These are phyloP conservation scores for Steinernema hermaphroditum DNA, from an alignment of 2,888 invertebrate species.

Conservation along the genomic window DNA sequence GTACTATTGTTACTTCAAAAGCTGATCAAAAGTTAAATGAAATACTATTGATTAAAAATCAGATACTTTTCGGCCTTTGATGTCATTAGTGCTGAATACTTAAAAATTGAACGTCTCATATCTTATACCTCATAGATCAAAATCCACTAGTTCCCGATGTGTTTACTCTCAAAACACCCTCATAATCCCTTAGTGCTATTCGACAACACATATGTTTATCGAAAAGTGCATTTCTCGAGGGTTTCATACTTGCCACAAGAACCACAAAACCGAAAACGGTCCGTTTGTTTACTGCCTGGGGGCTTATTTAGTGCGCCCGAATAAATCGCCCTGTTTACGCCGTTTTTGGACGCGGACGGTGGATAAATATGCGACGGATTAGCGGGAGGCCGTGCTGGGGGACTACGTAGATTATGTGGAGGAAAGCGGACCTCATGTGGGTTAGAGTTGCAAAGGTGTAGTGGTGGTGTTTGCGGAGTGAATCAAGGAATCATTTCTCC, in stretches of 20 bases:
- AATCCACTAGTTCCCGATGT: neutral
- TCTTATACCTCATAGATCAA: neutral
- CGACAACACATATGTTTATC: neutral
- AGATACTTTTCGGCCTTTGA: too few species aligned
- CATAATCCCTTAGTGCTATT: neutral
- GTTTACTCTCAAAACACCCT: neutral
- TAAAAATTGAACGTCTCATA: neutral
- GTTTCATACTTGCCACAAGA: too few species aligned
- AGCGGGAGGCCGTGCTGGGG: too few species aligned
- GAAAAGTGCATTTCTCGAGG: neutral
- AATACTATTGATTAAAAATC: too few species aligned
- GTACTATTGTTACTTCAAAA: too few species aligned
- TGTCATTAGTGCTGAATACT: too few species aligned
- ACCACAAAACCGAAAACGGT: neutral
- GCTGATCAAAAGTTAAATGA: too few species aligned
- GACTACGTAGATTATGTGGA: too few species aligned
- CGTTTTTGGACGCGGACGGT: neutral
- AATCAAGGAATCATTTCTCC: too few species aligned
- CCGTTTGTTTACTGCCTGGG: slow-evolving; percentile 14
- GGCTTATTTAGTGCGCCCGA: slow-evolving; percentile 15
- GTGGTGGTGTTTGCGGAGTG: too few species aligned
- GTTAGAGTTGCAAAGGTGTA: too few species aligned
- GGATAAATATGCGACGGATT: slow-evolving; percentile 18
- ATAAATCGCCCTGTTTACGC: slow-evolving; percentile 26
- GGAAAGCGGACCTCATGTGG: too few species aligned